Conservation (phyloP, 2,888 invertebrate species). For the Heliconius ethilla region DNA sequence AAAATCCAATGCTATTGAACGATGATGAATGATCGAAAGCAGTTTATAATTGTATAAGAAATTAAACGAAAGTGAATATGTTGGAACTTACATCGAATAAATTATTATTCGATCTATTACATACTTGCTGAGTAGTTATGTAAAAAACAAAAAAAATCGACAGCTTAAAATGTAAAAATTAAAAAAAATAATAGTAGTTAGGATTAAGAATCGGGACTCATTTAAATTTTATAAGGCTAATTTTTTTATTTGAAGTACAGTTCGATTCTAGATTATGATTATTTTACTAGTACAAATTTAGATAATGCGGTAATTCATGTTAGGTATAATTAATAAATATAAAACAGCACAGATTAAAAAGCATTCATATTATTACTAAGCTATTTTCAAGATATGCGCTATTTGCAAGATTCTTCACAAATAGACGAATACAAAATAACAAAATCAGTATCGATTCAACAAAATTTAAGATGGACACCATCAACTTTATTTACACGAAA, state of each 20-base stretch:
- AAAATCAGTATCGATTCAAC: background rate
- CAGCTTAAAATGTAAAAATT: background rate
- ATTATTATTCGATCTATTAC: conserved; percentile 15
- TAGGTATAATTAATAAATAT: too few species aligned
- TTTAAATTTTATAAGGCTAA: too few species aligned
- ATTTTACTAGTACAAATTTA: too few species aligned
- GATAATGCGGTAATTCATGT: too few species aligned
- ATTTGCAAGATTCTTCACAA: background rate
- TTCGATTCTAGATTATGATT: too few species aligned
- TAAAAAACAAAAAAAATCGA: background rate
- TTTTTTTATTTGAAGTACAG: too few species aligned
- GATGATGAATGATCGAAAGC: conserved; percentile 32
- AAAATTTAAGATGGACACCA: background rate
- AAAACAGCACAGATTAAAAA: too few species aligned
- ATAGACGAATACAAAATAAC: background rate
- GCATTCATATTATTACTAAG: background rate
- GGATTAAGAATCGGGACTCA: too few species aligned
- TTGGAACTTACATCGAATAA: conserved; percentile 28
- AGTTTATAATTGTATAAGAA: conserved; percentile 20
- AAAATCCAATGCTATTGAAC: conserved; percentile 28
- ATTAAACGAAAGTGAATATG: conserved; percentile 23
- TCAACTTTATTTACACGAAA: background rate
- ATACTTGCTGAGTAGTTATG: background rate
- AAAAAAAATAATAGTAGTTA: too few species aligned
- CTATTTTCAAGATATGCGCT: background rate